A percentile compares a stretch with the other conserved stretches of the same genome.
Evolutionary conservation across 2,888 invertebrate genomes (phyloP).

Genomic region (Caenorhabditis angaria): DNA sequence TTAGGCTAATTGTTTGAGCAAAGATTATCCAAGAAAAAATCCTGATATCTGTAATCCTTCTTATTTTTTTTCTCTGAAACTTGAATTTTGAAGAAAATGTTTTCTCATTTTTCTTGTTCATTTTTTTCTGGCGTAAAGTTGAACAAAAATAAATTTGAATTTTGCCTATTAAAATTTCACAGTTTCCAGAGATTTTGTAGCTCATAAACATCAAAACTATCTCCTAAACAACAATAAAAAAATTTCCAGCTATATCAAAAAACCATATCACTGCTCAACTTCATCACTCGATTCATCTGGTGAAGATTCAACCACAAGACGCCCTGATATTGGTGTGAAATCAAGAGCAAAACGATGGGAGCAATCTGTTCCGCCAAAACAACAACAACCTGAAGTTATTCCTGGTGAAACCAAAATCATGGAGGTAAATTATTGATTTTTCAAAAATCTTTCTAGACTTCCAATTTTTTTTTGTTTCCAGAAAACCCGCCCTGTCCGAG

Average conservation of each 20-base stretch:
- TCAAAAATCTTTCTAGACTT: too few species aligned
- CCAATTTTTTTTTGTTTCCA: constrained; percentile 27
- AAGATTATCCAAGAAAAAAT: background rate
- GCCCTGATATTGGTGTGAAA: constrained; percentile 30
- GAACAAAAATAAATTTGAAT: too few species aligned
- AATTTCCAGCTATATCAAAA: constrained; percentile 24
- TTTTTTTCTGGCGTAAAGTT: too few species aligned
- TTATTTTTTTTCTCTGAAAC: too few species aligned
- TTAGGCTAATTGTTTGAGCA: too few species aligned
- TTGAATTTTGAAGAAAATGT: too few species aligned
- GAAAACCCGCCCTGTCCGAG: constrained; percentile 30
- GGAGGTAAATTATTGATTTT: constrained; percentile 5
- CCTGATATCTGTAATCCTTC: too few species aligned
- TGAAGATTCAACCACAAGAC: constrained; percentile 43
- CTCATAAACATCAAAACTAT: too few species aligned
- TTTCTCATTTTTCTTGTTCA: too few species aligned
- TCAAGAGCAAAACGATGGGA: constrained; percentile 32
- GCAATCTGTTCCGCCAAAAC: background rate
- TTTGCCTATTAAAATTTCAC: too few species aligned
- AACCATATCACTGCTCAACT: constrained; percentile 50
- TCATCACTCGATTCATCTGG: constrained; percentile 57
- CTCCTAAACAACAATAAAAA: too few species aligned
- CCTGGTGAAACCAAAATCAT: constrained; percentile 6
- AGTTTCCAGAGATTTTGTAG: too few species aligned
- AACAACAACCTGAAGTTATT: background rate